Percentiles rank a stretch among this genome's conserved stretches.
These are phyloP conservation scores for Oryctes rhinoceros DNA, from an alignment of 1,140 invertebrate genomes.

Conservation along the genomic window DNA sequence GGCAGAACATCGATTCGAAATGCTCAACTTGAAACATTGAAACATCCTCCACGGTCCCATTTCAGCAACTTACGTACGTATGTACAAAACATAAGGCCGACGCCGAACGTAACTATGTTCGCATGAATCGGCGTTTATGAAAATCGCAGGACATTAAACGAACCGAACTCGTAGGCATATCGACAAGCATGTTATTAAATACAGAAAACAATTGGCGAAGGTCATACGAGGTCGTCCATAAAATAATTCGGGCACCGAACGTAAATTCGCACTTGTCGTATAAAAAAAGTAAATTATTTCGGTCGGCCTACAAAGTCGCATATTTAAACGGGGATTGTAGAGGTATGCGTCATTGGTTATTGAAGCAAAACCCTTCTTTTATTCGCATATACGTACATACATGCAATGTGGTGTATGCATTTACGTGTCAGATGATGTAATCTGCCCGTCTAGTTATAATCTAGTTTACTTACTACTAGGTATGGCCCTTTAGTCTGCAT, in stretches of 20 bases:
- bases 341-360: background rate
- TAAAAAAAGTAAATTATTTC: background rate
- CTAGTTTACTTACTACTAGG: too few species aligned
- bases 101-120: background rate
- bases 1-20: background rate
- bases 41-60: background rate
- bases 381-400: too few species aligned
- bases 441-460: too few species aligned
- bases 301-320: background rate
- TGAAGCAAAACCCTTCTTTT: background rate
- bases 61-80: background rate
- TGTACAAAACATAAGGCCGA: background rate
- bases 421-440: too few species aligned
- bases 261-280: background rate
- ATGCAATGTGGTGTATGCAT: too few species aligned
- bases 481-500: too few species aligned
- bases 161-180: background rate
- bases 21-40: background rate
- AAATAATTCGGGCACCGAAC: background rate
- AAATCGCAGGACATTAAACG: slow-evolving; percentile 1
- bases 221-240: background rate
- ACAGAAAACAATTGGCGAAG: background rate
- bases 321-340: background rate
- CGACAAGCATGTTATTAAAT: slow-evolving; percentile 8
- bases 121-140: slow-evolving; percentile 2